phyloP scores from a whole-genome alignment of 2,113 vertebrate species.

The Caloenas nicobarica region DNA sequence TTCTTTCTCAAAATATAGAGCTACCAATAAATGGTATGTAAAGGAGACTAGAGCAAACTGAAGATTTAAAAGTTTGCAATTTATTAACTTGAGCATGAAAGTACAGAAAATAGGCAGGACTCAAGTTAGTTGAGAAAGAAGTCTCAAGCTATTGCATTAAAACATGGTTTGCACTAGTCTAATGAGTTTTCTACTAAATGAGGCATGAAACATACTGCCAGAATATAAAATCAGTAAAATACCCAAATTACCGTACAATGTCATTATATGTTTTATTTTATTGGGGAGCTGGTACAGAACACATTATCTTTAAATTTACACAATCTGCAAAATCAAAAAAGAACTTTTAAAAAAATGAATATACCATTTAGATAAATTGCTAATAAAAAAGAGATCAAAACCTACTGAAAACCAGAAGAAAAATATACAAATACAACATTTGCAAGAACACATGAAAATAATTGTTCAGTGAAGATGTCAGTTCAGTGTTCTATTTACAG shows the following conservation, averaged over 20 bases:
- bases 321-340: slow-evolving; percentile 3
- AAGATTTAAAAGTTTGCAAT: slow-evolving; percentile 58
- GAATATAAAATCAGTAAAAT: slow-evolving; percentile 75
- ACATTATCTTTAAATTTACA: slow-evolving; percentile 62
- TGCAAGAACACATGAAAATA: neutral
- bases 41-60: slow-evolving; percentile 60
- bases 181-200: slow-evolving; percentile 79
- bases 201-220: slow-evolving; percentile 74
- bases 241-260: slow-evolving; percentile 70
- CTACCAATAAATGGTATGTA: slow-evolving; percentile 55
- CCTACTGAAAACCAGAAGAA: neutral
- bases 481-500: neutral
- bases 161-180: slow-evolving; percentile 66
- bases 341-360: neutral
- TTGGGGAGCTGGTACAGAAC: slow-evolving; percentile 48
- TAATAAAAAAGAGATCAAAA: slow-evolving; percentile 31
- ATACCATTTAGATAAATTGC: slow-evolving; percentile 21
- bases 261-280: slow-evolving; percentile 75
- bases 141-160: slow-evolving; percentile 71
- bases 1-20: slow-evolving; percentile 59
- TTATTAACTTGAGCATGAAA: slow-evolving; percentile 73
- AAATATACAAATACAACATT: neutral
- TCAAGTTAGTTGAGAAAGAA: slow-evolving; percentile 62
- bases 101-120: slow-evolving; percentile 62
- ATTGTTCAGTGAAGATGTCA: neutral